A percentile compares a stretch with the other conserved stretches of the same genome.
phyloP scores from a whole-genome alignment of 2,888 invertebrate species.

The Thera britannica region DNA sequence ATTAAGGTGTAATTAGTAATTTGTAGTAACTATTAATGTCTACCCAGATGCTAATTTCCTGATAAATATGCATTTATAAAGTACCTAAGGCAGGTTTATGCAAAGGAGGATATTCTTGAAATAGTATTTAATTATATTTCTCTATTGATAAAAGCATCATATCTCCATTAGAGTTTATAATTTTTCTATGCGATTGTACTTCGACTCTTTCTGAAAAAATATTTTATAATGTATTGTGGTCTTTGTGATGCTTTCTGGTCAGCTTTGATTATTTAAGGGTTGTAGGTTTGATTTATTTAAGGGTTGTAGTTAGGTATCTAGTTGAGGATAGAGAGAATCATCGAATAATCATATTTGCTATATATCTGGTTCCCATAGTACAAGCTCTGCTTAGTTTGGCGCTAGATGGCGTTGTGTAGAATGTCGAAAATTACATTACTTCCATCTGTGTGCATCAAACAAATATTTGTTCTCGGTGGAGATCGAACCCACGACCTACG shows the following conservation, averaged over 20 bases:
- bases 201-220: background rate
- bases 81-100: constrained; percentile 9
- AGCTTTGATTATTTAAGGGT: no score
- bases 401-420: no score
- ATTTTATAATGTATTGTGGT: background rate
- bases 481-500: no score
- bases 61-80: constrained; percentile 23
- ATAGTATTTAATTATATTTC: background rate
- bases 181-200: constrained; percentile 1
- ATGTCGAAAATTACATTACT: no score
- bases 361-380: no score
- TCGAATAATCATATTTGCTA: no score
- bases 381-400: no score
- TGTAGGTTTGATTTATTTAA: no score
- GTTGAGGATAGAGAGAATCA: no score
- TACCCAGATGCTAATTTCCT: constrained; percentile 22
- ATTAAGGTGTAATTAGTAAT: constrained; percentile 24
- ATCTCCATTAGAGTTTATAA: constrained; percentile 2
- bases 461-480: no score
- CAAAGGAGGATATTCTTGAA: constrained; percentile 8
- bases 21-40: constrained; percentile 19
- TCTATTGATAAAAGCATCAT: constrained; percentile 4
- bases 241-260: background rate
- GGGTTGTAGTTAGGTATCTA: no score
- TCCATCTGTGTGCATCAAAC: no score